Base-by-base conservation (phyloP, 2,797 vertebrate genomes). In the Pangasius sanitwongsei region DNA sequence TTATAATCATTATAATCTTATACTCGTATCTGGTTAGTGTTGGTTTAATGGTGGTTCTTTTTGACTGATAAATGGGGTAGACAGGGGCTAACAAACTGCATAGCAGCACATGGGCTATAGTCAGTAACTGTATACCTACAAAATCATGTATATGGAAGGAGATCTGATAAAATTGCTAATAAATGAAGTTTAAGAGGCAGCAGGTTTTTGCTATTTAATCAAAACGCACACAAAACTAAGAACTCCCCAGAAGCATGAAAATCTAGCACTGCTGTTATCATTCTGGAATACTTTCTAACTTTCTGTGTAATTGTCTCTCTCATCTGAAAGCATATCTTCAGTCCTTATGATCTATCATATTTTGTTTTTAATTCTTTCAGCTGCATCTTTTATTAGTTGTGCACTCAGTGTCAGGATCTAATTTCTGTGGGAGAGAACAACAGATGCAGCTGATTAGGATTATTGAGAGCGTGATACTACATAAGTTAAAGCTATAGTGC, bases 401-500 rank as follows among this genome's bases (percentile, higher is more conserved):
- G 97, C 97, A 97, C 97, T 98, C 97, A 97, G 96, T 96, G 95
- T 96, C 96, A 94, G 98, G 97, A 98, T 99, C 98, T 98, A 98
- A 99, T 99, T 99, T 98, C 97, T 97, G 95, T 95, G 92, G 95
- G 97, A 97, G 97, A 97, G 97, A 97, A 98, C 97, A 98, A 97
- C 97, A 97, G 96, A 96, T 94, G 96, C 95, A 95, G 97, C 97
- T 98, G 97, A 99, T 99, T 98, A 98, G 98, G 97, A 97, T 99
- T 99, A 98, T 98, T 97, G 97, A 98, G 97, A 97, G 97, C 96
- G 97, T 96, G 96, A 98, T 97, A 97, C 96, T 96, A 97, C 97
- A 97, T 97, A 98, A 98, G 98, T 97, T 97, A 98, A 99, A 98
- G 98, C 97, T 97, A 98, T 98, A 99, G 97, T 97, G 97, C 97